Base-by-base conservation (phyloP, 1,140 invertebrate species). In the Orussus abietinus region DNA sequence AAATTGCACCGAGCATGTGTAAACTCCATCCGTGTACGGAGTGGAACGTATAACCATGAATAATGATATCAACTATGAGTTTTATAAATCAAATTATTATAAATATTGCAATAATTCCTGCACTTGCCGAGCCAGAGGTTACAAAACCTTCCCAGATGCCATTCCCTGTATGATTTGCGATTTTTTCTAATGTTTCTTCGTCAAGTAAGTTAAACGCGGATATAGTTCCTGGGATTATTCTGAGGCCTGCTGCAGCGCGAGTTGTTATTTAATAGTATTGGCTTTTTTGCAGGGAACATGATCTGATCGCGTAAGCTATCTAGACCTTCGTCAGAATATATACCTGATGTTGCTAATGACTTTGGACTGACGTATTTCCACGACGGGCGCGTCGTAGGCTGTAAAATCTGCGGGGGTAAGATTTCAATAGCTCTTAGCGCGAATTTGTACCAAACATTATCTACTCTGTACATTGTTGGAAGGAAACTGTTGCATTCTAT, bases 401-500 rank as follows among this genome's bases (percentile, higher is more conserved):
- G 33, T 41, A 35, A 9, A 3, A 42, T 15, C 4, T 12, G 14
- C 11, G 30, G 19, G 9, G 36, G 19, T 29, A 15, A 0, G 11
- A 34, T 4, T 30, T 7, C 9, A 7, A 1, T 5, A n/a, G 13
- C 6, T 10, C 6, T 1, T 17, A 39, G 38, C 1, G 17, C 13
- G 0, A 39, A 32, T 17, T 28, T 20, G 20, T 46, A 52, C 39
- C 46, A 45, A 0, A 11, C 1, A 11, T 30, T 28, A 2, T 21
- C 38, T 0, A 54, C 14, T 9, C 18, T 5, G 7, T 42, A 53
- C 7, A 45, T 19, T 0, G 19, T 4, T 0, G 46, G 41, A 13
- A 56, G 10, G 3, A 45, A 25, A 3, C 38, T 7, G 19, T 49
- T 45, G 10, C 51, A 49, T n/a, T n/a, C n/a, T n/a, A n/a, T n/a